Conservation (phyloP, 2,113 vertebrate species). For the Lipophrys pholis region DNA sequence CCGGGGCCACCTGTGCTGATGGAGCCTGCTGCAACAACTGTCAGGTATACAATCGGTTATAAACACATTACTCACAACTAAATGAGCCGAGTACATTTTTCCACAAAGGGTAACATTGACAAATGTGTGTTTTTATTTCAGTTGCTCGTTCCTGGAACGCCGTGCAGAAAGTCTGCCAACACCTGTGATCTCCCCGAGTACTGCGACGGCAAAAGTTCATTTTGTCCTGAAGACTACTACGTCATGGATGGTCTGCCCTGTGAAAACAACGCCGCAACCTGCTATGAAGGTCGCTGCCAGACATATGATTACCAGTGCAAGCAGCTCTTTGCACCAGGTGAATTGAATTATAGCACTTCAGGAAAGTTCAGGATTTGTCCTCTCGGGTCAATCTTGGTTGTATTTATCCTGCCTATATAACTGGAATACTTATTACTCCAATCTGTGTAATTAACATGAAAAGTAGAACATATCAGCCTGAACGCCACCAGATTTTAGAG, state of each 20-base stretch:
- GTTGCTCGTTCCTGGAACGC: conserved; percentile 76
- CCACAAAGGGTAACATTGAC: not conserved
- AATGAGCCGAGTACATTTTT: too few species aligned
- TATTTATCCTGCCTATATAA: not conserved
- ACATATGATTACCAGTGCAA: conserved; percentile 88
- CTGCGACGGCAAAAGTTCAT: conserved; percentile 81
- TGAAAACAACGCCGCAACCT: conserved; percentile 79
- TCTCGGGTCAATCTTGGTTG: not conserved
- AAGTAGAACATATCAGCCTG: not conserved
- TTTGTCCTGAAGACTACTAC: conserved; percentile 86
- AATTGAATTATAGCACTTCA: not conserved
- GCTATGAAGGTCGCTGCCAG: conserved; percentile 90
- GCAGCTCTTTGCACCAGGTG: conserved; percentile 86
- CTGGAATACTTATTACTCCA: not conserved
- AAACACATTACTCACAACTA: not conserved
- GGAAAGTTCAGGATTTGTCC: not conserved
- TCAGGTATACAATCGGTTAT: conserved; percentile 77
- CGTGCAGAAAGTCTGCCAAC: conserved; percentile 80
- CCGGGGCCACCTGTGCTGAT: conserved; percentile 84
- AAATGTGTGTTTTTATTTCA: conserved; percentile 43
- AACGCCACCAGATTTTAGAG: not conserved
- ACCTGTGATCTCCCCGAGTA: conserved; percentile 90
- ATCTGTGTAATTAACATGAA: not conserved
- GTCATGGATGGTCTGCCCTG: conserved; percentile 88
- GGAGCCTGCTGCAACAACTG: conserved; percentile 89